A percentile compares a stretch with the other conserved stretches of the same genome.
Conservation (phyloP, 1,140 invertebrate species). For the Anastrepha ludens region DNA sequence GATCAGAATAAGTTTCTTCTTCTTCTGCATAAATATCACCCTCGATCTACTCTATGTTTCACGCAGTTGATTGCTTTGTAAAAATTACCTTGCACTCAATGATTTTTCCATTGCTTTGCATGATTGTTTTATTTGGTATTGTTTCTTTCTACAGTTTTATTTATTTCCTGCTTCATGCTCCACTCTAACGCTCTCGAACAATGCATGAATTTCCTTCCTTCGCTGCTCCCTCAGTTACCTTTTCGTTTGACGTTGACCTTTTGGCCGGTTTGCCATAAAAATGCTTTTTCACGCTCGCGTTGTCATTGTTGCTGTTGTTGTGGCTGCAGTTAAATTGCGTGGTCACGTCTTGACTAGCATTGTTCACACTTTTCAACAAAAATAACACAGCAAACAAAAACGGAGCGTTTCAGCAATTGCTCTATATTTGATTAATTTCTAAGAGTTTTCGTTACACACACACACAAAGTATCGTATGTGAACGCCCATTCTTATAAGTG, state of each 20-base stretch:
- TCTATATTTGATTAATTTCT: conserved; percentile 35
- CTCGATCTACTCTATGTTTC: too few species aligned
- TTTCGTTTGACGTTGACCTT: not conserved
- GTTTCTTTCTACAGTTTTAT: not conserved
- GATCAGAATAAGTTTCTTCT: too few species aligned
- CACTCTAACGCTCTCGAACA: not conserved
- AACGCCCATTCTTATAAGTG: not conserved
- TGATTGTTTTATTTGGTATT: not conserved
- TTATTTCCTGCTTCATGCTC: not conserved
- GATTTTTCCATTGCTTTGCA: too few species aligned
- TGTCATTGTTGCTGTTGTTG: not conserved
- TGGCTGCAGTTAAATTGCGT: not conserved
- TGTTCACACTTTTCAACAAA: conserved; percentile 6
- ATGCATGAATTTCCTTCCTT: not conserved
- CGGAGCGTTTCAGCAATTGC: not conserved
- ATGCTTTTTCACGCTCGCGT: not conserved
- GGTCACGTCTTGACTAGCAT: not conserved
- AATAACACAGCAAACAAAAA: not conserved
- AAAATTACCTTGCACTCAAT: too few species aligned
- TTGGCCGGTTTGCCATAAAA: not conserved
- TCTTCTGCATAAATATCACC: too few species aligned
- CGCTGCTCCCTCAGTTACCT: not conserved
- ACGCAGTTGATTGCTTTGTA: too few species aligned
- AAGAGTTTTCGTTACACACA: not conserved
- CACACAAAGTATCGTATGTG: not conserved